A percentile compares a stretch with the other conserved stretches of the same genome.
Evolutionary conservation across 1,140 invertebrate genomes (phyloP).

Genomic region (Anagrus nilaparvatae): DNA sequence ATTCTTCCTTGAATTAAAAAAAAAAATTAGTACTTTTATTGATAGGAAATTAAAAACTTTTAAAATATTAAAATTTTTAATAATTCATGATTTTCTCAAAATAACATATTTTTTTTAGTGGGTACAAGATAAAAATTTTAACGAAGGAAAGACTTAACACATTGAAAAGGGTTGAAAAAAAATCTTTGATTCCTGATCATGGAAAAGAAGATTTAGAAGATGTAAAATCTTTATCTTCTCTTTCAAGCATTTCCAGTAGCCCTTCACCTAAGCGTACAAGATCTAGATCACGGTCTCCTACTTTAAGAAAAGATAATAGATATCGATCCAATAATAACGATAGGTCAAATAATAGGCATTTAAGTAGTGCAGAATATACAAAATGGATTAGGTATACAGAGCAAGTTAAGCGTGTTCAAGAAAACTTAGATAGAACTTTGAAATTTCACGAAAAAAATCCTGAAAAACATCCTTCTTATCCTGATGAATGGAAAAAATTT

Average conservation of each 20-base stretch:
- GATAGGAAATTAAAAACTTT: not conserved
- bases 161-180: conserved; percentile 28
- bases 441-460: conserved; percentile 72
- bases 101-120: conserved; percentile 25
- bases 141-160: conserved; percentile 35
- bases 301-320: conserved; percentile 10
- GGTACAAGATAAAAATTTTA: conserved; percentile 37
- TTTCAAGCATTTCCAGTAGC: conserved; percentile 40
- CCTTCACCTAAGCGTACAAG: conserved; percentile 33
- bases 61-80: not conserved
- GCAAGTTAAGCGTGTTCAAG: conserved; percentile 42
- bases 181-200: too few relatives aligned
- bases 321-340: conserved; percentile 19
- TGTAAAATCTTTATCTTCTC: conserved; percentile 36
- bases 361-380: conserved; percentile 37
- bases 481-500: conserved; percentile 79
- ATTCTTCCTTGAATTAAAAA: conserved; percentile 6
- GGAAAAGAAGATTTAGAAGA: conserved; percentile 31
- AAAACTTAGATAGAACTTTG: conserved; percentile 40
- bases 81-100: not conserved
- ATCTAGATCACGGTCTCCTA: conserved; percentile 25
- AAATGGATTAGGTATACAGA: conserved; percentile 48
- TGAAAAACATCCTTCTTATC: conserved; percentile 75
- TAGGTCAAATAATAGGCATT: too few relatives aligned
- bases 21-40: conserved; percentile 3